phyloP scores from a whole-genome alignment of 2,797 vertebrate species.

The Chloroceryle inda region DNA sequence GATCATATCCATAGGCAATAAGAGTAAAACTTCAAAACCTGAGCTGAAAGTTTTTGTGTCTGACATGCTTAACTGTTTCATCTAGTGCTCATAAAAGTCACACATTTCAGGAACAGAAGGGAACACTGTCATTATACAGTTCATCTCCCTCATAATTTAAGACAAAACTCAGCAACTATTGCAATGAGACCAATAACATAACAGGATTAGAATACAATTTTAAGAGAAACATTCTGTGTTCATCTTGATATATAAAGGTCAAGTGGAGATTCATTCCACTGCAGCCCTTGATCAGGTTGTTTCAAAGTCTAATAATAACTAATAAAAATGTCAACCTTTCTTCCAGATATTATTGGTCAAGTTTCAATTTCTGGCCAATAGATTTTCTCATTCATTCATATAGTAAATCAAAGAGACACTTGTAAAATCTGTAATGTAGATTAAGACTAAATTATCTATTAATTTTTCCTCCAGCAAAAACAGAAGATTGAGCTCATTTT shows the following conservation, averaged over 20 bases:
- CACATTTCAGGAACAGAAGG: not conserved
- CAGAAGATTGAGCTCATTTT: not conserved
- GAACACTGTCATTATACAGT: not conserved
- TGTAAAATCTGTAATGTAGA: not conserved
- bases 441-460: not conserved
- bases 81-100: not conserved
- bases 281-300: not conserved
- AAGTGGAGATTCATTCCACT: not conserved
- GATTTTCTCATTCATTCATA: not conserved
- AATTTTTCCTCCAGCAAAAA: not conserved
- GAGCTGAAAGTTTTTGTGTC: not conserved
- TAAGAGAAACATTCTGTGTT: not conserved
- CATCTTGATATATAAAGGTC: not conserved
- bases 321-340: not conserved
- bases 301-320: not conserved
- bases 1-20: not conserved
- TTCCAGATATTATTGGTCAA: not conserved
- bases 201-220: not conserved
- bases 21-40: not conserved
- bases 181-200: not conserved
- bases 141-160: not conserved
- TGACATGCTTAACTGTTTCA: not conserved
- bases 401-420: not conserved
- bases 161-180: not conserved
- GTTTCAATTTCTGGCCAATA: not conserved